These are phyloP conservation scores for Nasonia oneida DNA, from an alignment of 2,888 invertebrate species.

Conservation along the genomic window DNA sequence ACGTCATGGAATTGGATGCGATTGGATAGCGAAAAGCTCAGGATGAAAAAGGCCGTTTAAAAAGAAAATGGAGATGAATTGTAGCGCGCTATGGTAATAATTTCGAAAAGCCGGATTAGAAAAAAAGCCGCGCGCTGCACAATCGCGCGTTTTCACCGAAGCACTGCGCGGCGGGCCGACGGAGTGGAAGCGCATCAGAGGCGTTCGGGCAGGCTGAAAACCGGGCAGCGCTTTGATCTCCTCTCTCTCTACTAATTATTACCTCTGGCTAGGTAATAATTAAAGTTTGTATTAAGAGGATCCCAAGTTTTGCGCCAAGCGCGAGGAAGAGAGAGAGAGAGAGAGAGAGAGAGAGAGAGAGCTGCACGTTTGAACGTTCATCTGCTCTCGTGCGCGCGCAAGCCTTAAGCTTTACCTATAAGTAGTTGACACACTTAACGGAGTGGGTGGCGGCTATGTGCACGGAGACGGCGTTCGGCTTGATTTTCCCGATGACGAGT, in stretches of 20 bases:
- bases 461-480: not conserved
- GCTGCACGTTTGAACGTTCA: not conserved
- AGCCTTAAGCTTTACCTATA: not conserved
- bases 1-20: not conserved
- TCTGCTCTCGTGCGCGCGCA: not conserved
- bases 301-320: conserved; percentile 38
- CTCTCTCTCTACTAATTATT: conserved; percentile 51
- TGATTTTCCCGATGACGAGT: conserved; percentile 56
- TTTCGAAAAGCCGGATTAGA: too few species aligned
- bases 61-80: too few species aligned
- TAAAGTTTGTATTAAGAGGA: conserved; percentile 57
- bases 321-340: not conserved
- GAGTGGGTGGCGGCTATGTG: not conserved
- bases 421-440: conserved; percentile 53
- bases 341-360: not conserved
- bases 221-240: conserved; percentile 46
- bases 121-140: too few species aligned
- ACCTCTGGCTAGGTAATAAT: conserved; percentile 57
- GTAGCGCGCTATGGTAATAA: too few species aligned
- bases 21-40: not conserved
- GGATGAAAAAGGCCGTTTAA: too few species aligned
- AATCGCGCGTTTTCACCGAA: too few species aligned
- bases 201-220: not conserved
- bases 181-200: not conserved
- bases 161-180: too few species aligned